Evolutionary conservation across 2,113 vertebrate genomes (phyloP), one percentile per base, ranked within the genome.

Genomic region (Lates calcarifer): DNA sequence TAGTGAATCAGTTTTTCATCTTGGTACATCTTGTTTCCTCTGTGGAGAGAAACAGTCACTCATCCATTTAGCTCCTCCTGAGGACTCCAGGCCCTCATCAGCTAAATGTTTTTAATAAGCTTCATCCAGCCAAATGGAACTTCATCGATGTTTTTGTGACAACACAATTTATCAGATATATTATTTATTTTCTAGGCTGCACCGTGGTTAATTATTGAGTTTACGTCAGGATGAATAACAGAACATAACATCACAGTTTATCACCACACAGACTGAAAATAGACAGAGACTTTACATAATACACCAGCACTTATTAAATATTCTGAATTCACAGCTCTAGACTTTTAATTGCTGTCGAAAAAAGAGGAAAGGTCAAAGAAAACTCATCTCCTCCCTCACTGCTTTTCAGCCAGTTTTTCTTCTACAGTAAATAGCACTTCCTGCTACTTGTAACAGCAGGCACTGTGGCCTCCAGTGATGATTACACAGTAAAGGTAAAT

Each of bases 151-250:
- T 33, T 39, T 79, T 55, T 77, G 29, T 74, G 47, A 57, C 72
- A 81, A 47, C 63, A 62, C 77, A 12, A 68, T 82, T 62, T 28
- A 31, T 86, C 69, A 53, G n/a, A n/a, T 4, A 2, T 20, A 67
- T 63, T 78, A n/a, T 53, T 55, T 69, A 15, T 43, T 20, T 11
- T 82, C 18, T 13, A 15, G 56, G 51, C 61, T 79, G 15, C 26
- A 47, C 47, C 47, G 8, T 73, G 66, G 86, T 86, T 83, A 75
- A 82, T 85, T 84, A 87, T 84, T 89, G 69, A 86, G 65, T 89
- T 77, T 71, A 26, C 74, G 72, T 83, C 83, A 85, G 58, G 0
- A 65, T 82, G 68, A 87, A 76, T 79, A 80, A 84, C 74, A 57
- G 53, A 47, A 77, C 62, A 75, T 70, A 62, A 81, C 58, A 72